phyloP scores from a whole-genome alignment of 1,140 invertebrate genomes.

The Ridgeia piscesae region DNA sequence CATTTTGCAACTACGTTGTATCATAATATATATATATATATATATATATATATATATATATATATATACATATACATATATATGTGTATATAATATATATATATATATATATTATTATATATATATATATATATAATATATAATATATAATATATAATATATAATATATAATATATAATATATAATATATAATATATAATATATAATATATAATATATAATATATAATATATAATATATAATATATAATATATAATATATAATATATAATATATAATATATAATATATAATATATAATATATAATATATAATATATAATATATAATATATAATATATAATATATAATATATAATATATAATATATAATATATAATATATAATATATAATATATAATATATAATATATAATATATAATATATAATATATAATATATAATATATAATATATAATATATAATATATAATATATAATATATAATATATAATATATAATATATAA shows the following conservation, averaged over 20 bases:
- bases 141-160: not conserved
- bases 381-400: too few species aligned
- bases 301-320: not conserved
- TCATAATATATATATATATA: too few species aligned
- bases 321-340: too few species aligned
- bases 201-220: too few species aligned
- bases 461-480: not conserved
- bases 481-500: not conserved
- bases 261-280: not conserved
- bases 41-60: too few species aligned
- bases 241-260: not conserved
- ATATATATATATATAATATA: constrained; percentile 3
- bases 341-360: not conserved
- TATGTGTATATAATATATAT: not conserved
- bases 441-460: not conserved
- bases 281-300: too few species aligned
- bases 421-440: not conserved
- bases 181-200: too few species aligned
- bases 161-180: too few species aligned
- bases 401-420: too few species aligned
- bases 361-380: not conserved
- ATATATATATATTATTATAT: not conserved
- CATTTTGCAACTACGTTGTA: too few species aligned
- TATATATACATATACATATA: not conserved
- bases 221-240: not conserved